phyloP scores from a whole-genome alignment of 2,797 vertebrate genomes.

The Anisognathus igniventris region DNA sequence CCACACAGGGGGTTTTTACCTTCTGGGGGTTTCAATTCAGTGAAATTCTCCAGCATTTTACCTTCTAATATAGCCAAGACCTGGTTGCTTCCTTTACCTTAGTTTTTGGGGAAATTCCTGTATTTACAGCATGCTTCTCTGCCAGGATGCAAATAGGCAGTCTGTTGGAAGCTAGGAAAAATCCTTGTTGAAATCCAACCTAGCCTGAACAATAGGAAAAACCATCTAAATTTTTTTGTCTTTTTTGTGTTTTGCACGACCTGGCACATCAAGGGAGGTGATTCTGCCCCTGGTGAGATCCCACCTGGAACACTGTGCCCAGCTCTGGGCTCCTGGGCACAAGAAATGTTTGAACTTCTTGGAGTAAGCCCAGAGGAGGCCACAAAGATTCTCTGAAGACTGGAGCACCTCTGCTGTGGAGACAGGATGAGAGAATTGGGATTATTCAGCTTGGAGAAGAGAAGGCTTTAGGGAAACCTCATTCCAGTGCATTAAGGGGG shows the following conservation, averaged over 20 bases:
- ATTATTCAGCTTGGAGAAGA: background rate
- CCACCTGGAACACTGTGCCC: background rate
- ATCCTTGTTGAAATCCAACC: background rate
- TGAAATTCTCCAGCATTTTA: background rate
- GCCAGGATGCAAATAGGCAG: background rate
- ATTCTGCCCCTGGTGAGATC: background rate
- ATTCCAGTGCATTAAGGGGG: background rate
- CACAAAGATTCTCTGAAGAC: rapidly evolving
- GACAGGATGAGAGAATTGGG: background rate
- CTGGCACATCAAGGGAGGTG: background rate
- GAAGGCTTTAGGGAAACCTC: background rate
- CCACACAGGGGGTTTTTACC: background rate
- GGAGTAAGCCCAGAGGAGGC: background rate
- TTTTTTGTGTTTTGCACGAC: background rate
- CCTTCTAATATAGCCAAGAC: background rate
- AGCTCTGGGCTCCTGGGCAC: background rate
- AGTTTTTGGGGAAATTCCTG: background rate
- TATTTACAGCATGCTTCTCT: rapidly evolving
- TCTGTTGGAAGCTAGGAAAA: background rate
- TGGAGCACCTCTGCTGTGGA: background rate
- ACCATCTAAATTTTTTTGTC: rapidly evolving
- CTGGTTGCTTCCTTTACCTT: background rate
- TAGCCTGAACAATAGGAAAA: background rate
- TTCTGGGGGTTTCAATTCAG: background rate
- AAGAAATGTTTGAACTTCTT: background rate